phyloP scores from a whole-genome alignment of 35 echinoderm and acorn worm genomes.

The Diadema setosum region DNA sequence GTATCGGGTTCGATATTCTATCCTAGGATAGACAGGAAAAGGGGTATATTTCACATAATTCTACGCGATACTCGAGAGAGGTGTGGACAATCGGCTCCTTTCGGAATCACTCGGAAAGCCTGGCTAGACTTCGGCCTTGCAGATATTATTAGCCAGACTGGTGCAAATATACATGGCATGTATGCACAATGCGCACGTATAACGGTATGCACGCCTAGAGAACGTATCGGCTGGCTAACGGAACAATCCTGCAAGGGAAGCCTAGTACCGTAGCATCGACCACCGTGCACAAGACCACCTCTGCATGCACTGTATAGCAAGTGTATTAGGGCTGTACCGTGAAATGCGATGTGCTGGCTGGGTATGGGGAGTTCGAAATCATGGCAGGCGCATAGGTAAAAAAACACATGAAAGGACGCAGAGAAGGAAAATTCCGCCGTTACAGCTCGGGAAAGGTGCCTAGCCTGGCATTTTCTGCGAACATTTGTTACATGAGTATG shows the following conservation, averaged over 20 bases:
- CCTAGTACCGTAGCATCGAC: too few relatives aligned
- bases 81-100: constrained; percentile 12
- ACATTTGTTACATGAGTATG: constrained; percentile 57
- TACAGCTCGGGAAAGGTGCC: background rate
- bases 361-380: background rate
- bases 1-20: background rate
- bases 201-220: background rate
- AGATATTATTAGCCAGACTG: constrained; percentile 29
- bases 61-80: background rate
- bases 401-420: background rate
- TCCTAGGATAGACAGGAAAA: background rate
- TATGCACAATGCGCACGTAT: background rate
- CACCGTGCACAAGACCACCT: background rate
- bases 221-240: too few relatives aligned
- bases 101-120: constrained; percentile 4
- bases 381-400: background rate
- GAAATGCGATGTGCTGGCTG: background rate
- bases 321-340: background rate
- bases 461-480: background rate
- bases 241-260: too few relatives aligned
- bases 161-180: constrained; percentile 34
- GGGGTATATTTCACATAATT: background rate
- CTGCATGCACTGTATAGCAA: background rate
- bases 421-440: background rate
- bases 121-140: constrained; percentile 27